phyloP scores from a whole-genome alignment of 1,140 invertebrate genomes.

The Pinna nobilis region DNA sequence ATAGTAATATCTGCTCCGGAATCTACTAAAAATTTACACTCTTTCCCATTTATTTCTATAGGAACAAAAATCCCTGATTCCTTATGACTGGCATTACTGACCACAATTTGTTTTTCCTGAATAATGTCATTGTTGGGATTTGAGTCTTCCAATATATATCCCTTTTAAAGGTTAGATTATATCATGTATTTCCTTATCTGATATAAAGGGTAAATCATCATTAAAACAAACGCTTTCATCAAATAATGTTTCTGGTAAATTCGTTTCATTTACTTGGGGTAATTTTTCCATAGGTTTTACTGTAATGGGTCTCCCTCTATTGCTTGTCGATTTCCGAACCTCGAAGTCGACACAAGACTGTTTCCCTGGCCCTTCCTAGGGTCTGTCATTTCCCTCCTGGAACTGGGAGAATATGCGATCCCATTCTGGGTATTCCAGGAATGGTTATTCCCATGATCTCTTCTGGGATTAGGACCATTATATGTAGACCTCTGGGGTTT shows the following conservation, averaged over 20 bases:
- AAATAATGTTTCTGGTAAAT: background rate
- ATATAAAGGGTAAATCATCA: background rate
- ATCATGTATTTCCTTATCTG: background rate
- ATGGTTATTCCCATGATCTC: background rate
- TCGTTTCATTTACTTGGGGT: background rate
- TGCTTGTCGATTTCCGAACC: constrained; percentile 11
- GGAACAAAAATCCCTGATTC: constrained; percentile 12
- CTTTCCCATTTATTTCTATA: constrained; percentile 4
- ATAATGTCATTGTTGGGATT: background rate
- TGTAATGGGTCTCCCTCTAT: background rate
- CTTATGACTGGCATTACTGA: constrained; percentile 1
- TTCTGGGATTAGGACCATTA: background rate
- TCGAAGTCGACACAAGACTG: constrained; percentile 5
- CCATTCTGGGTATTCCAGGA: background rate
- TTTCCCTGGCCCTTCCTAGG: background rate
- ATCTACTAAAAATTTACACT: constrained; percentile 17
- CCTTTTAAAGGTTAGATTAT: no score
- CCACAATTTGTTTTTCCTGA: background rate
- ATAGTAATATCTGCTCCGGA: constrained; percentile 11
- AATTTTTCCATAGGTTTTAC: background rate
- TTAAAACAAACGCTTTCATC: background rate
- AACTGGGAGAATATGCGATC: background rate
- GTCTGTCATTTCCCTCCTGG: background rate
- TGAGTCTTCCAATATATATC: background rate
- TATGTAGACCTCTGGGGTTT: background rate